Evolutionary conservation across 2,888 invertebrate species (phyloP).

Genomic region (Trichacis sp.): DNA sequence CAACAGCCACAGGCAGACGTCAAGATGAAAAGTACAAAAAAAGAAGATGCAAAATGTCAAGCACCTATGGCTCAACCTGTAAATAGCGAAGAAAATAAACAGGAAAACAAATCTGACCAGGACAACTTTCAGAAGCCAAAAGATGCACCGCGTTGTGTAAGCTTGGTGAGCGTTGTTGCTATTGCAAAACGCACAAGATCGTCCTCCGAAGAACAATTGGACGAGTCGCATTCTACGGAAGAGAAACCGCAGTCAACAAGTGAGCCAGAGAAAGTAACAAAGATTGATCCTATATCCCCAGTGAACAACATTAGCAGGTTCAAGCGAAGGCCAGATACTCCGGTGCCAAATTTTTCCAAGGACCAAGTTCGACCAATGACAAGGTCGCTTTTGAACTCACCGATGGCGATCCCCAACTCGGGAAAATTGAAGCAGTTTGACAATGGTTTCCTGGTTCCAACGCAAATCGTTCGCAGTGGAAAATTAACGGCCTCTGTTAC

Average conservation of each 20-base stretch:
- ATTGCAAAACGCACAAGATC: not conserved
- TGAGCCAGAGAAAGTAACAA: not conserved
- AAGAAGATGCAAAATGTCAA: not conserved
- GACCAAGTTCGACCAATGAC: conserved; percentile 41
- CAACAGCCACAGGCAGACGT: too few relatives aligned
- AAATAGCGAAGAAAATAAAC: not conserved
- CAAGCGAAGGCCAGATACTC: conserved; percentile 55
- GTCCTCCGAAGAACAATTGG: not conserved
- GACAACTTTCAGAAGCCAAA: not conserved
- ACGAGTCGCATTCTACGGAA: conserved; percentile 20
- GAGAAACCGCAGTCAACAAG: conserved; percentile 3
- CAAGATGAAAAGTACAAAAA: not conserved
- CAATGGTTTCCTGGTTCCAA: conserved; percentile 51
- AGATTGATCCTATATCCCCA: not conserved
- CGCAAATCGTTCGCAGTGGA: conserved; percentile 35
- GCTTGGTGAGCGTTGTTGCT: not conserved
- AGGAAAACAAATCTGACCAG: not conserved
- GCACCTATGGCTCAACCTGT: not conserved
- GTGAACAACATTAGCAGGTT: conserved; percentile 5
- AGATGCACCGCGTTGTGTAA: not conserved
- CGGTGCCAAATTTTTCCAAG: conserved; percentile 47
- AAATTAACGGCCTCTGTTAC: conserved; percentile 17
- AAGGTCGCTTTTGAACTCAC: conserved; percentile 29
- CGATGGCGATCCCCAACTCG: conserved; percentile 3
- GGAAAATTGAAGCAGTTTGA: conserved; percentile 47